These are phyloP conservation scores for Tetanocera ferruginea DNA, from an alignment of 2,888 invertebrate species.

Conservation along the genomic window DNA sequence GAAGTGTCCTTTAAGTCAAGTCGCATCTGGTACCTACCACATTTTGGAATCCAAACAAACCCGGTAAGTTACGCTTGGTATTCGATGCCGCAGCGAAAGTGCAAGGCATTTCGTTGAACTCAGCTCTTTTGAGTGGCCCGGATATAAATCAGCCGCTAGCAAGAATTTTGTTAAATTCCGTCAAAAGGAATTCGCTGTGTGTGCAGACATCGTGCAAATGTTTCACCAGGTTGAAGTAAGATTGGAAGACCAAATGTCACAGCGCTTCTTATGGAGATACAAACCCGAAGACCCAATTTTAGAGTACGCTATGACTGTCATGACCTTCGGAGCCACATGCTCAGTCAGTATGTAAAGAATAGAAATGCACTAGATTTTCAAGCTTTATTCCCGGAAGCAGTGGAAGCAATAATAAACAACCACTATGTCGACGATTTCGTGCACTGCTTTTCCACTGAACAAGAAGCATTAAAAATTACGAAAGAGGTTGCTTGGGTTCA, in stretches of 20 bases:
- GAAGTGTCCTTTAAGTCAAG: no score
- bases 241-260: conserved; percentile 52
- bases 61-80: conserved; percentile 53
- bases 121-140: conserved; percentile 52
- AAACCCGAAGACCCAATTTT: background rate
- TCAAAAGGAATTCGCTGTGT: conserved; percentile 50
- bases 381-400: conserved; percentile 38
- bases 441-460: conserved; percentile 26
- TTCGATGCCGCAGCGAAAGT: conserved; percentile 57
- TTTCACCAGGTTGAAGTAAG: conserved; percentile 57
- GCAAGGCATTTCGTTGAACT: conserved; percentile 51
- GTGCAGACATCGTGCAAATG: conserved; percentile 60
- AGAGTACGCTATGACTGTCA: conserved; percentile 48
- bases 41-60: no score
- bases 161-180: conserved; percentile 55
- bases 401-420: conserved; percentile 40
- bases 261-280: conserved; percentile 38
- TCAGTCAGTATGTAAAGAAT: conserved; percentile 51
- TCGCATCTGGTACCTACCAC: no score
- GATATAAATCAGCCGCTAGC: conserved; percentile 52
- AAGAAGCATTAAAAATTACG: conserved; percentile 20
- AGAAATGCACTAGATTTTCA: conserved; percentile 36
- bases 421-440: conserved; percentile 44
- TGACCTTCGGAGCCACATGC: conserved; percentile 52
- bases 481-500: conserved; percentile 25